Evolutionary conservation across 2,888 invertebrate genomes (phyloP).

Genomic region (Choristoneura rosaceana): DNA sequence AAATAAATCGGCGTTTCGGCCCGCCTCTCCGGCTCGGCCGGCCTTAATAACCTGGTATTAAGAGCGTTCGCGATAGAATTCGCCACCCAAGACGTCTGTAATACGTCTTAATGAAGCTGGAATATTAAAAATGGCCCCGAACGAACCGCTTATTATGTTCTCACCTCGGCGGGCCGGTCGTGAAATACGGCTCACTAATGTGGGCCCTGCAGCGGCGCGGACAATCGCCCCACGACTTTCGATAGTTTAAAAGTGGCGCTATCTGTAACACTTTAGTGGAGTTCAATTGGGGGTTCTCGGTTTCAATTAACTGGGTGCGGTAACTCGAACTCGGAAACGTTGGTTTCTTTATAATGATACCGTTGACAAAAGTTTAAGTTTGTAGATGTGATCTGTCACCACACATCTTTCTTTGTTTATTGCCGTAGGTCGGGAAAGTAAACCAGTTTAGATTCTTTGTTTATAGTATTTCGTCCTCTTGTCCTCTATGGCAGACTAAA

Average conservation of each 20-base stretch:
- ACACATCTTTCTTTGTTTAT: slow-evolving; percentile 35
- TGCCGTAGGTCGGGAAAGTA: slow-evolving; percentile 41
- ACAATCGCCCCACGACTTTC: slow-evolving; percentile 56
- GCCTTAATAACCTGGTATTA: slow-evolving; percentile 82
- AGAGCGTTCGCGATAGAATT: slow-evolving; percentile 84
- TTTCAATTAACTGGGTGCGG: slow-evolving; percentile 27
- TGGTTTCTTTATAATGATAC: slow-evolving; percentile 11
- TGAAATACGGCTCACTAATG: slow-evolving; percentile 83
- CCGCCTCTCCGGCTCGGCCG: slow-evolving; percentile 69
- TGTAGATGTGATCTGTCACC: slow-evolving; percentile 33
- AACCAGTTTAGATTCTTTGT: slow-evolving; percentile 39
- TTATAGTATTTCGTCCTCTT: slow-evolving; percentile 40
- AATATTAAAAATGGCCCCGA: slow-evolving; percentile 84
- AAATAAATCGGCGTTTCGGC: slow-evolving; percentile 80
- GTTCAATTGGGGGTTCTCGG: slow-evolving; percentile 41
- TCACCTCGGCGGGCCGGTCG: slow-evolving; percentile 81
- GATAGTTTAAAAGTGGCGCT: slow-evolving; percentile 73
- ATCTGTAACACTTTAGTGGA: slow-evolving; percentile 53
- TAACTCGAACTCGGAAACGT: neutral
- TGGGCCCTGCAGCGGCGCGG: slow-evolving; percentile 61
- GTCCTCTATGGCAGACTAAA: slow-evolving; percentile 61
- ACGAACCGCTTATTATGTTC: slow-evolving; percentile 85
- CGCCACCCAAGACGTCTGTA: slow-evolving; percentile 85
- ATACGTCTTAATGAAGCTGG: slow-evolving; percentile 84
- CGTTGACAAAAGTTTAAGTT: slow-evolving; percentile 24